phyloP scores from a whole-genome alignment of 2,888 invertebrate genomes.

The Melitaea athalia region DNA sequence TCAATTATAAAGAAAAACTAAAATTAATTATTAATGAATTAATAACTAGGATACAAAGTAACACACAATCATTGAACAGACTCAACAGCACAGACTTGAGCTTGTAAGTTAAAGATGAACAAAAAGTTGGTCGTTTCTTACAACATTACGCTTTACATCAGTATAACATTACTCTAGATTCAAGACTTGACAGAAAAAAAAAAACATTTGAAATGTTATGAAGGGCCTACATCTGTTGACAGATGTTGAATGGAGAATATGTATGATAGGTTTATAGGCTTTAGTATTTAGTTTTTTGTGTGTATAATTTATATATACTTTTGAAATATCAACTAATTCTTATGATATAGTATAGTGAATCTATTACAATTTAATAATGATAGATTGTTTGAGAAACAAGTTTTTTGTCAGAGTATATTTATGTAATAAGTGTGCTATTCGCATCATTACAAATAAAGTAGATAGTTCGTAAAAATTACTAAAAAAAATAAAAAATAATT shows the following conservation, averaged over 20 bases:
- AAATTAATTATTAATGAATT: slow-evolving; percentile 10
- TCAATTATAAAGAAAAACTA: not conserved
- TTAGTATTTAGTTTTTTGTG: too few relatives aligned
- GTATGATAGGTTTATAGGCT: not conserved
- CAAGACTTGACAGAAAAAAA: not conserved
- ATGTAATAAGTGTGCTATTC: too few relatives aligned
- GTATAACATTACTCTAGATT: slow-evolving; percentile 10
- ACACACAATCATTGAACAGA: not conserved
- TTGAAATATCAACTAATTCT: too few relatives aligned
- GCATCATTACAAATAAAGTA: too few relatives aligned
- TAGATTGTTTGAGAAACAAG: too few relatives aligned
- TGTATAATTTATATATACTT: too few relatives aligned
- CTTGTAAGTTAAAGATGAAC: slow-evolving; percentile 3
- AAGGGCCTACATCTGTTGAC: not conserved
- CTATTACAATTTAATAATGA: too few relatives aligned
- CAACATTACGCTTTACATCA: not conserved
- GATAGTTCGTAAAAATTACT: too few relatives aligned
- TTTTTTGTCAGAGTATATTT: too few relatives aligned
- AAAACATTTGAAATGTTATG: slow-evolving; percentile 5
- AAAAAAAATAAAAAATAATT: too few relatives aligned
- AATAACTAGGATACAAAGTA: slow-evolving; percentile 9
- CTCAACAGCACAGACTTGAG: not conserved
- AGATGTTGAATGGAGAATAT: not conserved
- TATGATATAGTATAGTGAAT: too few relatives aligned
- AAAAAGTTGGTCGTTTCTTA: slow-evolving; percentile 8